Conservation (phyloP, 2,888 invertebrate genomes). For the Drosophila mettleri region DNA sequence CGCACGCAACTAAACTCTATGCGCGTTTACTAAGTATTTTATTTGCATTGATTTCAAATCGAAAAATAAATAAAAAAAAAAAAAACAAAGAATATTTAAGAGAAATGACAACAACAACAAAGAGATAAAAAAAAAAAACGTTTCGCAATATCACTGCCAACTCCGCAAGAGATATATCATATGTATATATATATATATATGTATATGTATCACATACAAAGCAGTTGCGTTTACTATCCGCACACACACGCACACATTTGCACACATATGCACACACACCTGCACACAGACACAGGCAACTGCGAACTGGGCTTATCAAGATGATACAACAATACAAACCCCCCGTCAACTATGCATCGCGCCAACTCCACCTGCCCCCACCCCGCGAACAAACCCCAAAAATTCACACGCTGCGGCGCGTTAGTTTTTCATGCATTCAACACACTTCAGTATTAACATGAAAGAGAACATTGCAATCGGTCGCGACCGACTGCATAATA, state of each 20-base stretch:
- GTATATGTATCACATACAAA: slow-evolving; percentile 53
- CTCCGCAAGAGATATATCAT: slow-evolving; percentile 69
- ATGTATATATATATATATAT: slow-evolving; percentile 33
- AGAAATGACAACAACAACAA: slow-evolving; percentile 14
- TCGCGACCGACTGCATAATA: slow-evolving; percentile 1
- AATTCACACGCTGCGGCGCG: slow-evolving; percentile 43
- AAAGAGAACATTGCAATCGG: slow-evolving; percentile 2
- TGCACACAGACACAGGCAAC: slow-evolving; percentile 37
- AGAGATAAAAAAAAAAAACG: slow-evolving; percentile 33
- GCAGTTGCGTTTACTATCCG: slow-evolving; percentile 58
- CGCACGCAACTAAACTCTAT: slow-evolving; percentile 38
- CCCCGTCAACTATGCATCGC: neutral
- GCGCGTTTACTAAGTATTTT: slow-evolving; percentile 52
- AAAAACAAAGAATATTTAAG: slow-evolving; percentile 5
- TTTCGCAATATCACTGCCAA: slow-evolving; percentile 80
- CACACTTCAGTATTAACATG: slow-evolving; percentile 46
- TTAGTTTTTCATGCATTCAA: slow-evolving; percentile 53
- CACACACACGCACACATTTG: slow-evolving; percentile 24
- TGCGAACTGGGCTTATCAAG: slow-evolving; percentile 46
- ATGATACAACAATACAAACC: slow-evolving; percentile 34
- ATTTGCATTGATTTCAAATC: slow-evolving; percentile 71
- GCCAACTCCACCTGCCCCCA: neutral
- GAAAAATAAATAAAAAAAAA: slow-evolving; percentile 24
- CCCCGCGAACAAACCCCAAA: neutral
- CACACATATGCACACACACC: neutral